Base-by-base conservation (phyloP, 2,113 vertebrate species). In the Prunella himalayana region DNA sequence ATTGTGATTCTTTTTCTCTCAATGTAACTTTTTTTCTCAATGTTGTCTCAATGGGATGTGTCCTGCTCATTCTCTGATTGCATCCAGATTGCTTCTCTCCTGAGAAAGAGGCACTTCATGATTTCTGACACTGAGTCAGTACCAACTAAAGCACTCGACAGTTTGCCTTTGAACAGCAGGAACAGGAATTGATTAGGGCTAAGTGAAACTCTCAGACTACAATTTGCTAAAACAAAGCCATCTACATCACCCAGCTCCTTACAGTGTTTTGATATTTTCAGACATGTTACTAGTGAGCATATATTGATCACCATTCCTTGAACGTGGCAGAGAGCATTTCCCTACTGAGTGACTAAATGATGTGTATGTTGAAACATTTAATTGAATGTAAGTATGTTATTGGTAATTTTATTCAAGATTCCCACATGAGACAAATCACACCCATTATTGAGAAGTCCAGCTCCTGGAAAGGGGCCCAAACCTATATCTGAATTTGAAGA, bases 81-180 rank as follows among this genome's bases (percentile, higher is more conserved):
- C 35, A 56, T 69, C 70, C 89, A 82, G 37, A 39, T 64, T 66
- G 39, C 37, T 94, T 72, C 57, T 82, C 51, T 82, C 82, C 59
- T 35, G 76, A 66, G 54, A 65, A 73, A 0, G 2, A 54, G 42
- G 9, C 0, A 1, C 61, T 80, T 91, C 86, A 69, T 69, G 71
- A 72, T 89, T 94, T 95, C 82, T 95, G 96, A 96, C 50, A 72
- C 63, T 16, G 66, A 95, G 87, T 89, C 94, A 91, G 89, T 91
- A 91, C 37, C 81, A 92, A 82, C 73, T 69, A 87, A 82, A 82
- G 64, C 0, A 7, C 68, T 80, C 3, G 1, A 94, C 59, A 88
- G 42, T 85, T 59, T 69, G 35, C 78, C 91, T 96, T 95, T 95
- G 90, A 94, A 82, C 82, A 92, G 90, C 23, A 2, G 50, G 63